Evolutionary conservation across 2,113 vertebrate species (phyloP).

Genomic region (Bufo gargarizans): DNA sequence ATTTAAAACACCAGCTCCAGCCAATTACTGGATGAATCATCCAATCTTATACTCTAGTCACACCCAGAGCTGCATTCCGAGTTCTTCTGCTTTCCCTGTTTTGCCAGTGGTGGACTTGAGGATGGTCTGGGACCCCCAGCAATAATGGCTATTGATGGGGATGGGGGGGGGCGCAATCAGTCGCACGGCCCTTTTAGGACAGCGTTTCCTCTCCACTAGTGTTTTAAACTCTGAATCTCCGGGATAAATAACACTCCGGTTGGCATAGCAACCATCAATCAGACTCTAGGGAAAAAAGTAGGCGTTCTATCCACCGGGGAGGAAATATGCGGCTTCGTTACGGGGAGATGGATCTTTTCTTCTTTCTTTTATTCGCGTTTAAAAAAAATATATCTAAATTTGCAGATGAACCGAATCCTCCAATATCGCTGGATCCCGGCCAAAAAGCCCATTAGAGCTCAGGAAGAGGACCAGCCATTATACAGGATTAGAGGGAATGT

Average conservation of each 20-base stretch:
- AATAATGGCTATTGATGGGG: no score
- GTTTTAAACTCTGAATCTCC: not conserved
- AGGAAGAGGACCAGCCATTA: not conserved
- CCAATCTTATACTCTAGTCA: no score
- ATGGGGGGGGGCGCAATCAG: no score
- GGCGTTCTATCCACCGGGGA: not conserved
- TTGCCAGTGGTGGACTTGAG: no score
- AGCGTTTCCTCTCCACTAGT: not conserved
- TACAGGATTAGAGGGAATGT: not conserved
- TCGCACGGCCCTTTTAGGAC: not conserved
- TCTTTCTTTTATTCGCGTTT: not conserved
- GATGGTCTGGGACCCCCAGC: no score
- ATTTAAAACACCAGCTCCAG: no score
- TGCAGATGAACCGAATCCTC: no score
- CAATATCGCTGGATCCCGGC: not conserved
- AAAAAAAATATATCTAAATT: no score
- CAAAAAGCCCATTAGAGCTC: not conserved
- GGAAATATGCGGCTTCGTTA: not conserved
- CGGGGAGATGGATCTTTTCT: not conserved
- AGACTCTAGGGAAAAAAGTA: conserved; percentile 29
- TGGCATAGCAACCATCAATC: conserved; percentile 40
- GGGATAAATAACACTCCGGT: not conserved
- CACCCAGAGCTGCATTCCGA: no score
- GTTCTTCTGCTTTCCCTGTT: no score
- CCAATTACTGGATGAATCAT: no score